These are phyloP conservation scores for Heteractis magnifica DNA, from an alignment of 92 coral and sea anemone species.

Conservation along the genomic window DNA sequence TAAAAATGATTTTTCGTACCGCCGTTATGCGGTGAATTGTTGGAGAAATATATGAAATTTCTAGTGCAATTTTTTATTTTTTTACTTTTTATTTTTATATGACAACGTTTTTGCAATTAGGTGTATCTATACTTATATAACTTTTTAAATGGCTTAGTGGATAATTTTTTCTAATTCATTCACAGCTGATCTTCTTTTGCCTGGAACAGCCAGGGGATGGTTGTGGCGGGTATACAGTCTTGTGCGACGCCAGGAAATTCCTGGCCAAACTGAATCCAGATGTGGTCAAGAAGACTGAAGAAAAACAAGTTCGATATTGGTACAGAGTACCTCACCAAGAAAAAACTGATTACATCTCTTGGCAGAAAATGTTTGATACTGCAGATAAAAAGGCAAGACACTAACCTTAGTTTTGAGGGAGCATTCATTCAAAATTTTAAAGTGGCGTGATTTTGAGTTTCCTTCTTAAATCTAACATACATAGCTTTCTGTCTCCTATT, in stretches of 20 bases:
- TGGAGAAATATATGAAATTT: too few relatives aligned
- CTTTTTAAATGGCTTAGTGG: background rate
- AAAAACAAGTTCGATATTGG: slow-evolving; percentile 50
- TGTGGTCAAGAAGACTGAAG: slow-evolving; percentile 39
- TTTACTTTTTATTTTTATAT: too few relatives aligned
- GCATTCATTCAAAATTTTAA: too few relatives aligned
- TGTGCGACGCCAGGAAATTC: slow-evolving; percentile 47
- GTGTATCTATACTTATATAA: background rate
- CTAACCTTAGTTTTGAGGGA: too few relatives aligned
- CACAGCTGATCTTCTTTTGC: slow-evolving; percentile 57
- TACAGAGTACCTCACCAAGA: slow-evolving; percentile 50
- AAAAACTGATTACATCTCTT: slow-evolving; percentile 47
- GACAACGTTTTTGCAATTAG: too few relatives aligned
- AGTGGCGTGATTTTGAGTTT: too few relatives aligned
- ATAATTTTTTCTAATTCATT: background rate
- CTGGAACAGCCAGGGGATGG: slow-evolving; percentile 55
- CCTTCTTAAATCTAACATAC: background rate
- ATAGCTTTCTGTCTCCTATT: too few relatives aligned
- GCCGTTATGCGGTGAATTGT: too few relatives aligned
- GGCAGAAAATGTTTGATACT: slow-evolving; percentile 68
- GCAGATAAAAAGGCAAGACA: slow-evolving; percentile 49
- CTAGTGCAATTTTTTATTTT: too few relatives aligned
- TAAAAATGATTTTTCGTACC: too few relatives aligned
- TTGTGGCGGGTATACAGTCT: slow-evolving; percentile 67
- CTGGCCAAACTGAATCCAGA: slow-evolving; percentile 45